Evolutionary conservation across 2,888 invertebrate species (phyloP).

Genomic region (Ichneumoninae sp.): DNA sequence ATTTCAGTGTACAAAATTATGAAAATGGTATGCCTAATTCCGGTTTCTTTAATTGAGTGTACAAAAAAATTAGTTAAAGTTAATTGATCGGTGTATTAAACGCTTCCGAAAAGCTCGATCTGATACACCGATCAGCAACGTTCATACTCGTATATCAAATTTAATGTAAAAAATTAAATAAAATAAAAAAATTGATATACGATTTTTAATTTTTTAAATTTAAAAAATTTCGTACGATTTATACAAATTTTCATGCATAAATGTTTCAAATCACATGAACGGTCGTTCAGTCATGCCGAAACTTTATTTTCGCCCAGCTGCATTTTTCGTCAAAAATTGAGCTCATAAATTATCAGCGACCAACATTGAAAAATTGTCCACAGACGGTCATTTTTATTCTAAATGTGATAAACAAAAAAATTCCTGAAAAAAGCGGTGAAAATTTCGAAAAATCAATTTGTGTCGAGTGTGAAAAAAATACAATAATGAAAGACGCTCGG

Average conservation of each 20-base stretch:
- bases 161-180: background rate
- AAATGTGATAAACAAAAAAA: too few relatives aligned
- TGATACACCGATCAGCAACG: background rate
- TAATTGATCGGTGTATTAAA: background rate
- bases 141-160: background rate
- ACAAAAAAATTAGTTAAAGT: background rate
- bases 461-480: slow-evolving; percentile 5
- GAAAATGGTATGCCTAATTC: background rate
- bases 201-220: too few relatives aligned
- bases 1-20: background rate
- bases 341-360: background rate
- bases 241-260: background rate
- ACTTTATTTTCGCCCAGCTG: background rate
- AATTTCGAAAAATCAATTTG: too few relatives aligned
- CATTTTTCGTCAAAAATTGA: background rate
- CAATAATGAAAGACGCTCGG: background rate
- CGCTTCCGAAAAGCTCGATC: background rate
- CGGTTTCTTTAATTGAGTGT: background rate
- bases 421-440: too few relatives aligned
- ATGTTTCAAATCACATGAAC: background rate
- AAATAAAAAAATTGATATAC: too few relatives aligned
- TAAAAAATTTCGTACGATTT: background rate
- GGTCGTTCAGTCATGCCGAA: background rate
- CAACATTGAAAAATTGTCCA: background rate
- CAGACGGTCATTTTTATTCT: too few relatives aligned